Conservation (phyloP, 64 coral and sea anemone species). For the Trachythela sp. region DNA sequence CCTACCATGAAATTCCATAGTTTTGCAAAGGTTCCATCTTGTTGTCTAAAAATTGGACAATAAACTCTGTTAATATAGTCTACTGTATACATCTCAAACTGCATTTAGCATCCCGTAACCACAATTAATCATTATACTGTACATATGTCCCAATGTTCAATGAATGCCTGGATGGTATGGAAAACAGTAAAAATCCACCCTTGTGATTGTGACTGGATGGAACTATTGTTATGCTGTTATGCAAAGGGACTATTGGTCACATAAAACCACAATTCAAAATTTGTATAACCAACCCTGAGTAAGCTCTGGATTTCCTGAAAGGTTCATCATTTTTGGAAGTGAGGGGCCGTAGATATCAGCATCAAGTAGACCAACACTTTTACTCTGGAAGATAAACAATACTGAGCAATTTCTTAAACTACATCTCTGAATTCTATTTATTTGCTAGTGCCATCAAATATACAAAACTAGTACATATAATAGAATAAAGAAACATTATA, state of each 20-base stretch:
- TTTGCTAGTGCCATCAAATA: background rate
- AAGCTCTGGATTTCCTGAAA: slow-evolving; percentile 75
- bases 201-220: too few species aligned
- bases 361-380: slow-evolving; percentile 83
- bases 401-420: too few species aligned
- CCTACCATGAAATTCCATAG: slow-evolving; percentile 88
- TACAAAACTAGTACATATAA: background rate
- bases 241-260: too few species aligned
- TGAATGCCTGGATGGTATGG: too few species aligned
- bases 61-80: background rate
- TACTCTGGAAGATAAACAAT: slow-evolving; percentile 23
- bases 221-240: too few species aligned
- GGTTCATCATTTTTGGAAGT: slow-evolving; percentile 90
- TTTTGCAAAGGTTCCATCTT: slow-evolving; percentile 83
- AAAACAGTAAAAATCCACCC: too few species aligned
- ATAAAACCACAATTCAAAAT: background rate
- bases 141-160: too few species aligned
- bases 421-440: too few species aligned
- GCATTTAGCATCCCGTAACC: too few species aligned
- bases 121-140: too few species aligned
- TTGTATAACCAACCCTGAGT: slow-evolving; percentile 51
- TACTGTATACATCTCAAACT: too few species aligned
- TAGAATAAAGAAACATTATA: background rate
- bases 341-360: slow-evolving; percentile 95
- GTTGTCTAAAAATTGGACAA: slow-evolving; percentile 52